Evolutionary conservation across 2,113 vertebrate species (phyloP), one percentile per base, ranked within the genome.

Genomic region (Sturnira hondurensis): DNA sequence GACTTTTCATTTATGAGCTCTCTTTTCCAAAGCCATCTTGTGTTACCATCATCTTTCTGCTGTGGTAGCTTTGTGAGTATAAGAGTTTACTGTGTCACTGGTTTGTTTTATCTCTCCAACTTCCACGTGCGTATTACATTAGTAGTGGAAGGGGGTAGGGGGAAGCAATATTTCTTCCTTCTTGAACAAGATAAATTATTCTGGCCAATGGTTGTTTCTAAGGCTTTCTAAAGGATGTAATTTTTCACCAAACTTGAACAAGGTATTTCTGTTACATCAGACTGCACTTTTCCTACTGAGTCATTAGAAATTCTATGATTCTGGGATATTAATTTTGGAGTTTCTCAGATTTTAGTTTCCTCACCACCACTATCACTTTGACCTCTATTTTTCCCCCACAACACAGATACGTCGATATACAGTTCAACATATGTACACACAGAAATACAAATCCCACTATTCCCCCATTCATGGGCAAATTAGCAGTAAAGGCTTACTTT

Each of bases 161-260:
- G 63, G 54, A 84, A 83, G 43, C 86, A 89, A 12, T 89, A 83
- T 70, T 94, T 95, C 68, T 94, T 93, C 26, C 38, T 87, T 96
- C 33, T 67, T 16, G 24, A 93, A 83, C 31, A 94, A 83, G 63
- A 80, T 93, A 94, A 65, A 76, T 93, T 94, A 88, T 43, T 88
- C 19, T 70, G 10, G 54, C 15, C 78, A 91, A 3, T 94, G 78
- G 86, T 85, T 52, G 11, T 93, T 93, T 67, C 47, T 54, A 86
- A 87, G 58, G 38, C n/a, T 94, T 95, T 96, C 67, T 87, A 33
- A 94, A 71, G 58, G 41, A 89, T 89, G 54, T 81, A 31, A 67
- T 91, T 94, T 95, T 96, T 91, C 77, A 86, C 54, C 24, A n/a
- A 95, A 87, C 54, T 82, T 94, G 47, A 96, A 68, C 84, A 91